Base-by-base conservation (phyloP, 30 jellyfish, hydroid and myxozoan species). In the Rhopilema esculentum region DNA sequence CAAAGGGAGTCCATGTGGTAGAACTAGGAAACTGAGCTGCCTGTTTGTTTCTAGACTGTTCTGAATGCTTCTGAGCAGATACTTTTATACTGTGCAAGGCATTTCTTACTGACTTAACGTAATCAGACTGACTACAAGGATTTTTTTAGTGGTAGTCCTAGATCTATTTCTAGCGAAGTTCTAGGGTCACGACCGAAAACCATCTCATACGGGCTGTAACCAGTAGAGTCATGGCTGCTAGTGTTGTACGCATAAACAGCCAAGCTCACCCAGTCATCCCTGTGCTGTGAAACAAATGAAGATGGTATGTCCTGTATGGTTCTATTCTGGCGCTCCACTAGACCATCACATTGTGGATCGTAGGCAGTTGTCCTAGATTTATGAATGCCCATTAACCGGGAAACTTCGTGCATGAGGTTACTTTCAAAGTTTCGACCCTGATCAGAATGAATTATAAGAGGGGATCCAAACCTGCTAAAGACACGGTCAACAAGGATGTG, bases 361-460 rank as follows among this genome's bases (percentile, higher is more conserved):
- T 40, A 40, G 72, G 29, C 72, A 7, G 67, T 64, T 69, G 89
- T 64, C 69, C 81, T 51, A 40, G 81, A 65, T 2, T 80, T 80
- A 65, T 80, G 80, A 28, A 52, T 80, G 28, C 81, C 81, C 71
- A 80, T 80, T 22, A 80, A 27, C 71, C 50, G 69, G 29, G 69
- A 83, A 21, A 51, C 71, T 70, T 83, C 86, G 8, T 70, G 92
- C 79, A 83, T 83, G 2, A 83, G 79, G 23, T 69, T 23, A 28
- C 86, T 70, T 51, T 70, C 80, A 62, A 83, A 83, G 69, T 83
- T 83, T 22, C 63, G 19, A 68, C 86, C 95, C 61, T 68, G 90
- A 52, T 87, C 95, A 9, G 95, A 87, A 28, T 75, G 85, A n/a
- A 87, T 78, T 18, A 29, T 62, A 0, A 65, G 20, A 1, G 90